Conservation (phyloP, 2,888 invertebrate species). For the Acrobasis consociella region DNA sequence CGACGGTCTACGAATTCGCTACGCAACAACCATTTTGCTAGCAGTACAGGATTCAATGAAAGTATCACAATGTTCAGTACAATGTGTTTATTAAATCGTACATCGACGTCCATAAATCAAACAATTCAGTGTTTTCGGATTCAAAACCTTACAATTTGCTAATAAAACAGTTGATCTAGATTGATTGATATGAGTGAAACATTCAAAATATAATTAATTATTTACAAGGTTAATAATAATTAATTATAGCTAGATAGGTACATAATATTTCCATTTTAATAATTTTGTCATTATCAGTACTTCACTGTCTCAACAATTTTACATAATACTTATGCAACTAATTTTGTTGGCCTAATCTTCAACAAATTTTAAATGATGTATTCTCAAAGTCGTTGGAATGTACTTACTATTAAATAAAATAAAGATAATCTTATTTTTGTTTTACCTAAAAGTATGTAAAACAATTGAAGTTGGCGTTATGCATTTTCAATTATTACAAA, state of each 20-base stretch:
- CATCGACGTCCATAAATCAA: slow-evolving; percentile 75
- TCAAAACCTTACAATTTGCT: slow-evolving; percentile 73
- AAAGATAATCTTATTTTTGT: neutral
- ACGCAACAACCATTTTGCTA: no score
- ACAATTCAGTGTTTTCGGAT: slow-evolving; percentile 67
- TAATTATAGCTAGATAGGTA: slow-evolving; percentile 61
- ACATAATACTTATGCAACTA: slow-evolving; percentile 51
- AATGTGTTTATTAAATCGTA: slow-evolving; percentile 79
- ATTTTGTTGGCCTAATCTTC: slow-evolving; percentile 58
- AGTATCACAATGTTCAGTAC: slow-evolving; percentile 42
- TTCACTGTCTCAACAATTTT: slow-evolving; percentile 56
- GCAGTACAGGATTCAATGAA: neutral
- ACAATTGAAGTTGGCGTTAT: neutral
- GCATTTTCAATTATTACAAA: no score
- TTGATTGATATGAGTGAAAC: slow-evolving; percentile 80
- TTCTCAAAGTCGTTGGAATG: slow-evolving; percentile 23
- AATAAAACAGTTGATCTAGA: slow-evolving; percentile 75
- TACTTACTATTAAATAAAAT: neutral
- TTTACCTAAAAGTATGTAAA: neutral
- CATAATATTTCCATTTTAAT: slow-evolving; percentile 49
- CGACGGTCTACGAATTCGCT: no score
- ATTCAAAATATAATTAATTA: slow-evolving; percentile 76
- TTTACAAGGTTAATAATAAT: slow-evolving; percentile 68
- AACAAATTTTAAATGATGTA: slow-evolving; percentile 26
- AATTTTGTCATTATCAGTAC: slow-evolving; percentile 46